Conservation (phyloP, 2,113 vertebrate species). For the Pithys albifrons region DNA sequence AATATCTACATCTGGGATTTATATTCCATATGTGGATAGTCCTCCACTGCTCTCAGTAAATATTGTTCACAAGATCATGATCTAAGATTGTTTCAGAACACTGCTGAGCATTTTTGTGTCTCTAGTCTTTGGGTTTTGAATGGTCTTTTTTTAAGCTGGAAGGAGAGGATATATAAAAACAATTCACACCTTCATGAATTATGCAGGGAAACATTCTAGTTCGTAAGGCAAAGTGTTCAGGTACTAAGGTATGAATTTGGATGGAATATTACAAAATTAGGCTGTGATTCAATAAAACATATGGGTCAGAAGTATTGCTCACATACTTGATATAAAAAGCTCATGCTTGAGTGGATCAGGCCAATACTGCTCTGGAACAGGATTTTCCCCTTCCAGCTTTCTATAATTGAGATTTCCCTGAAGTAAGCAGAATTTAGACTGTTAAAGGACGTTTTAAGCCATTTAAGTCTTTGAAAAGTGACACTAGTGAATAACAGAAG, state of each 20-base stretch:
- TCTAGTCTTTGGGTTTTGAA: not conserved
- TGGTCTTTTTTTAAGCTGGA: not conserved
- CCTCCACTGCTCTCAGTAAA: not conserved
- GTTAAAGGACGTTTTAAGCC: not conserved
- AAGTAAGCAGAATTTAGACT: not conserved
- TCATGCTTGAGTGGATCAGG: not conserved
- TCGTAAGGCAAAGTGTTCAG: conserved; percentile 13
- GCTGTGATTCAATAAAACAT: conserved; percentile 28
- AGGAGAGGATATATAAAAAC: conserved; percentile 7
- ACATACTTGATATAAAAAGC: not conserved
- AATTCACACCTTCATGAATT: conserved; percentile 46
- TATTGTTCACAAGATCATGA: not conserved
- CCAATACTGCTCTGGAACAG: not conserved
- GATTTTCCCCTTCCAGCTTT: not conserved
- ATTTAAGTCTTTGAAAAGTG: not conserved
- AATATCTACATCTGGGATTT: not conserved
- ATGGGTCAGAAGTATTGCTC: not conserved
- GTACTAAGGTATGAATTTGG: conserved; percentile 6
- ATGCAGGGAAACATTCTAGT: conserved; percentile 9
- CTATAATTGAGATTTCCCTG: not conserved
- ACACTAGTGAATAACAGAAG: not conserved
- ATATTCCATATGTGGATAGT: not conserved
- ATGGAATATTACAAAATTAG: conserved; percentile 11
- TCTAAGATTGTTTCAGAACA: not conserved
- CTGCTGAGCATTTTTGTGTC: not conserved